Evolutionary conservation across 2,888 invertebrate genomes (phyloP), one percentile per base, ranked within the genome.

Genomic region (Seira sanloemensis): DNA sequence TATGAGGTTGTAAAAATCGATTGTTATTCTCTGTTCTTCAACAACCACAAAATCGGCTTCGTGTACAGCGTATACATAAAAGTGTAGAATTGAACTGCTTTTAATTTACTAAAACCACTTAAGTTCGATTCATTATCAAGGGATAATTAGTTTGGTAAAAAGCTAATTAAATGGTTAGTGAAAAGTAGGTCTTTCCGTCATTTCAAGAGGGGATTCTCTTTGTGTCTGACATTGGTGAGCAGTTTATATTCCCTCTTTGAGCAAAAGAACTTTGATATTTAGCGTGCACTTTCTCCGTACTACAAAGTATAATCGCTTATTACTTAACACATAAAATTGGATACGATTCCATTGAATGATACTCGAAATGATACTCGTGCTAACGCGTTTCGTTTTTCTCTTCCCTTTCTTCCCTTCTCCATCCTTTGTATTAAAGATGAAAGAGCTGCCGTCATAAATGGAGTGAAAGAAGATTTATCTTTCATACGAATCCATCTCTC

Each of bases 401-500:
- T 67, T 27, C 23, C 68, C 27, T 69, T 27, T 58, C 69, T 69
- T 69, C 27, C 27, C 50, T 16, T 46, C 24, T 75, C 66, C 69
- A 21, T 75, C 75, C 75, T 75, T 75, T 69, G 69, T 71, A 68
- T 50, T 37, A 37, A 72, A 65, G 77, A 77, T 82, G 77, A 67
- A 73, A 76, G 72, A 72, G 77, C 54, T 77, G 18, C 72, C 72
- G 78, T 79, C 78, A 79, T 67, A 79, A 79, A 72, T 72, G 78
- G 78, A 79, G 72, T 65, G 72, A 66, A 50, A 24, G 73, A 72
- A 46, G 78, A 72, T 72, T 79, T 79, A 79, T 79, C 78, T 79
- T 79, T 72, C 73, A 66, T 79, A 72, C 26, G 69, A 79, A 79
- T 79, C 72, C 78, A 79, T 79, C 81, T 73, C 71, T 68, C 65